Percentiles rank a stretch among this genome's conserved stretches.
Evolutionary conservation across 2,888 invertebrate species (phyloP).

Genomic region (Carpatolechia fugitivella): DNA sequence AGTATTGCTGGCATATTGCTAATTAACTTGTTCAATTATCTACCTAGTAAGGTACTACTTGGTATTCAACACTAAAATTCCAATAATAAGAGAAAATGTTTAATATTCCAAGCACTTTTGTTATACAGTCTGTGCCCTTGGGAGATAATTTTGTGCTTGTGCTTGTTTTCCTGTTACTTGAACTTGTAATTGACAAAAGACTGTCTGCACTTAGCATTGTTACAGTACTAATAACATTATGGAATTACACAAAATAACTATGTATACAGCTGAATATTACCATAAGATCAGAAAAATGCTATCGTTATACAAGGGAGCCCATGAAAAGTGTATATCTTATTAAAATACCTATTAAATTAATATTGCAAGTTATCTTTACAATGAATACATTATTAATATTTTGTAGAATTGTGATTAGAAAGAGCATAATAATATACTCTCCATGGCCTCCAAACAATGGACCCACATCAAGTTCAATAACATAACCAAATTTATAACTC

Average conservation of each 20-base stretch:
- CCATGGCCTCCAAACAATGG: conserved; percentile 40
- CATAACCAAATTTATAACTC: conserved; percentile 11
- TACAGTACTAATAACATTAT: conserved; percentile 21
- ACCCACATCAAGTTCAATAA: conserved; percentile 21
- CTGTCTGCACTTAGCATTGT: conserved; percentile 61
- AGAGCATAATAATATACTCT: conserved; percentile 32
- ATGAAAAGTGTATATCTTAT: conserved; percentile 15
- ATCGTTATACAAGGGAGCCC: conserved; percentile 7
- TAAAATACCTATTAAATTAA: conserved; percentile 17
- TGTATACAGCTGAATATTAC: conserved; percentile 14
- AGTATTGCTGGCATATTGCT: conserved; percentile 19
- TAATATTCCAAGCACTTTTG: conserved; percentile 7
- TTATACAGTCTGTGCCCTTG: conserved; percentile 29
- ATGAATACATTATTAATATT: conserved; percentile 14
- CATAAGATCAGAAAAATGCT: conserved; percentile 12
- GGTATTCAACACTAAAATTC: conserved; percentile 7
- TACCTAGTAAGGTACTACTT: conserved; percentile 23
- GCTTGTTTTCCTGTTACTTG: conserved; percentile 53
- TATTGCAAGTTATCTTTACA: conserved; percentile 17
- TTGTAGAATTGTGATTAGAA: conserved; percentile 15
- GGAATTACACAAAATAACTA: conserved; percentile 13
- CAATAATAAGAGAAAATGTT: conserved; percentile 13
- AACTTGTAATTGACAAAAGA: conserved; percentile 48
- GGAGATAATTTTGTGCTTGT: conserved; percentile 37
- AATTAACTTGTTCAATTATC: conserved; percentile 10